Base-by-base conservation (phyloP, 1,140 invertebrate species). In the Bombyx mori region DNA sequence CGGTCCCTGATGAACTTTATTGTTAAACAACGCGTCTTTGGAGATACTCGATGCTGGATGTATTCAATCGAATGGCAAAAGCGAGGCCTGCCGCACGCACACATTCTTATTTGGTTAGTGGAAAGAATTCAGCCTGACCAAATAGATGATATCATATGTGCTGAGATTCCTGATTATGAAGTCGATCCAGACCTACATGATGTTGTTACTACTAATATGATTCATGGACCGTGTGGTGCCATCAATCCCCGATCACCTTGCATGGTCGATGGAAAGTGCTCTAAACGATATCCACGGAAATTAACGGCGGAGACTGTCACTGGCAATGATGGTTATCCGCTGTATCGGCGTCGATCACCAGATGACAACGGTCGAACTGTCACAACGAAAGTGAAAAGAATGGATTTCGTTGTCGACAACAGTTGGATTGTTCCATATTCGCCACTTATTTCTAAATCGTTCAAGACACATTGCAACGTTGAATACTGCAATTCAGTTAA, bases 141-240 rank as follows among this genome's bases (percentile, higher is more conserved):
- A 60, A 88, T 89, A 56, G 89, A 91, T 75, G 57, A 77, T 42
- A 65, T 89, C 8, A 88, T 91, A 61, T 88, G 60, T 48, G 89
- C 88, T 5, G 89, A 91, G 84, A 86, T 92, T 58, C 89, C 90
- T 44, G 78, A 90, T 83, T 52, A 52, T 44, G 49, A 66, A 47
- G 70, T 18, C 52, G 82, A 91, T 75, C 77, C 71, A 61, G 26
- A 57, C 35, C 61, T 90, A 35, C 76, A 71, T 18, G 65, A 67
- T 54, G 58, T 62, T 63, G 65, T 67, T 56, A 67, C 65, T 54
- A 67, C 59, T 62, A 54, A 67, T 51, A 67, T 67, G 61, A 43
- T 63, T 51, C 65, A 67, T 63, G 65, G 54, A 60, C 65, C 58
- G 53, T 66, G 65, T 54, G 60, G 65, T 60, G 58, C 61, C 60